Percentiles rank a stretch among this genome's conserved stretches.
phyloP scores from a whole-genome alignment of 2,888 invertebrate genomes.

The Xestia xanthographa region DNA sequence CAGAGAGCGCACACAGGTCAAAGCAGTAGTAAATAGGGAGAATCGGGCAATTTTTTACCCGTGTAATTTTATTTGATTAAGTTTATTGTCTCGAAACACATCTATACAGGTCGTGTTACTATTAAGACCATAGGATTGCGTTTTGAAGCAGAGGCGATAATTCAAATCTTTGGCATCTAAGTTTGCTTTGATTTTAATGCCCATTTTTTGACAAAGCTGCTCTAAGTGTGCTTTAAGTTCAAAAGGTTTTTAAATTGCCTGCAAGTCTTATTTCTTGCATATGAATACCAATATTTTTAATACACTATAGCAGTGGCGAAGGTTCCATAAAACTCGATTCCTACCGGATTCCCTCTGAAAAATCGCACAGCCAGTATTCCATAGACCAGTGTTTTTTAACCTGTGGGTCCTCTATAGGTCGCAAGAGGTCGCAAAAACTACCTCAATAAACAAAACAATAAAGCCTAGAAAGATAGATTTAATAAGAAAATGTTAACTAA shows the following conservation, averaged over 20 bases:
- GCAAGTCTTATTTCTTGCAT: background rate
- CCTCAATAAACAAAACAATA: too few species aligned
- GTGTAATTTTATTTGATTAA: background rate
- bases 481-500: too few species aligned
- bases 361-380: too few species aligned
- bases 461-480: too few species aligned
- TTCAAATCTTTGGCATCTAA: background rate
- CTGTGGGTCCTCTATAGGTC: too few species aligned
- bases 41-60: background rate
- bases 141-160: background rate
- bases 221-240: background rate
- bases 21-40: background rate
- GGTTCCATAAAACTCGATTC: too few species aligned
- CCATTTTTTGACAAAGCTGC: background rate
- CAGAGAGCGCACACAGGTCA: background rate
- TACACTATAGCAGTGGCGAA: background rate
- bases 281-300: background rate
- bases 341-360: too few species aligned
- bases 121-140: background rate
- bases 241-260: background rate
- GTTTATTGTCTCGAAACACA: background rate
- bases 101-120: too few species aligned
- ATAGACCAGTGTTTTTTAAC: too few species aligned
- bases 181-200: background rate
- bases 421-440: too few species aligned